A percentile compares a stretch with the other conserved stretches of the same genome.
Evolutionary conservation across 2,797 vertebrate species (phyloP).

Genomic region (Eulemur coronatus): DNA sequence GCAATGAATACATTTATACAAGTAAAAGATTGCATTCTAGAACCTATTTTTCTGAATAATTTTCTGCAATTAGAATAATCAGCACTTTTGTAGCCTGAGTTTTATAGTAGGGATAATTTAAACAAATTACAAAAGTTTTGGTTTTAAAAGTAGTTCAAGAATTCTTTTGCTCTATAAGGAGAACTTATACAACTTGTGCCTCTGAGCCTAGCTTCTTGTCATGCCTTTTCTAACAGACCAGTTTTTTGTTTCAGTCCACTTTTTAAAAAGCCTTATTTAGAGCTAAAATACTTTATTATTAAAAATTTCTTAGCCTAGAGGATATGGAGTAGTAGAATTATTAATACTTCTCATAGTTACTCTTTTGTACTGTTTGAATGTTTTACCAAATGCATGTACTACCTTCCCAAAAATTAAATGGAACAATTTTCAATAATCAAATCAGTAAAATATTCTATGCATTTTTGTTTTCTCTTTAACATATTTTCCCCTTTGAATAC

Average conservation of each 20-base stretch:
- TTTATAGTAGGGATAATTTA: constrained; percentile 22
- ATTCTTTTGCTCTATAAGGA: not conserved
- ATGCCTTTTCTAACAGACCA: not conserved
- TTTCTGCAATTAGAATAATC: constrained; percentile 42
- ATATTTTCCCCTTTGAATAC: not conserved
- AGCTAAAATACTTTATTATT: not conserved
- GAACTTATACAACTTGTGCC: not conserved
- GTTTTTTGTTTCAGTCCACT: not conserved
- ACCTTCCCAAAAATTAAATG: not conserved
- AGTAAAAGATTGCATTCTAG: constrained; percentile 6
- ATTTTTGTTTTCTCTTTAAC: not conserved
- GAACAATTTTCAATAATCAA: not conserved
- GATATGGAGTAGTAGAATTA: not conserved
- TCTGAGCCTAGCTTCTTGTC: not conserved
- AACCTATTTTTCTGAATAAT: constrained; percentile 19
- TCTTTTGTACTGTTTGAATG: not conserved
- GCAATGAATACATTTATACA: not conserved
- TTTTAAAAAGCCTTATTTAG: not conserved
- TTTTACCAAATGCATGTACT: not conserved
- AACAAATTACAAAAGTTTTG: not conserved
- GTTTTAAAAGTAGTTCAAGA: not conserved
- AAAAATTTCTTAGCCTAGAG: not conserved
- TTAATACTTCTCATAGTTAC: not conserved
- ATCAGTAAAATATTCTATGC: not conserved
- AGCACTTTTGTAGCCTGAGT: not conserved